Conservation (phyloP, 2,797 vertebrate genomes). For the Bradypodion pumilum region DNA sequence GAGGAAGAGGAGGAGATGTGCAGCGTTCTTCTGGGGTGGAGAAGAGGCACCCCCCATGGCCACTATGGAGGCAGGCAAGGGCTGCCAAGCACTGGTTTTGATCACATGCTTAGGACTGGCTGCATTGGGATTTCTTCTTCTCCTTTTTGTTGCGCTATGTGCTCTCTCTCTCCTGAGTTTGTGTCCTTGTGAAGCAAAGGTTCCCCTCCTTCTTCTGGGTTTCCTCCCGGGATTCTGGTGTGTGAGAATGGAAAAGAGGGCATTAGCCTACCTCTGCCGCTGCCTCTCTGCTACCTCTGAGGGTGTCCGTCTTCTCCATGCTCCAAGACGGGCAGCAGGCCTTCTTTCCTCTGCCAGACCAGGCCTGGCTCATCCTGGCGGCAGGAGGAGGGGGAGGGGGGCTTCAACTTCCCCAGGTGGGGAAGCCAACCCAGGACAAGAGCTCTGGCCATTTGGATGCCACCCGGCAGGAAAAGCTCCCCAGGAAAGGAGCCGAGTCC, state of each 20-base stretch:
- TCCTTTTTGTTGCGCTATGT: constrained; percentile 88
- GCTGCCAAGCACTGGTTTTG: constrained; percentile 81
- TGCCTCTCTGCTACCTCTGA: too few species aligned
- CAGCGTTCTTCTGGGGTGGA: constrained; percentile 80
- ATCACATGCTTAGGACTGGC: constrained; percentile 79
- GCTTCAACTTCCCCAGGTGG: too few species aligned
- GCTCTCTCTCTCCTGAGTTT: constrained; percentile 87
- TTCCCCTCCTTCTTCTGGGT: constrained; percentile 84
- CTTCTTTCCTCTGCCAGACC: too few species aligned
- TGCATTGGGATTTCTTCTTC: constrained; percentile 86
- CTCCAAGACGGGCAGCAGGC: too few species aligned
- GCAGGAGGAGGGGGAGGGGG: too few species aligned
- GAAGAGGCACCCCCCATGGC: constrained; percentile 74
- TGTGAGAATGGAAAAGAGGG: constrained; percentile 60
- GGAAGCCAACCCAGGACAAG: too few species aligned
- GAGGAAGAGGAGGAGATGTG: constrained; percentile 69
- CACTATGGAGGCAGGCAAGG: constrained; percentile 79
- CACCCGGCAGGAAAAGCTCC: too few species aligned
- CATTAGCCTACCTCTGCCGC: too few species aligned
- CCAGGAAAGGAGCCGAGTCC: too few species aligned
- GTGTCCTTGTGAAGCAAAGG: constrained; percentile 89
- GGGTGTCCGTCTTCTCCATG: too few species aligned
- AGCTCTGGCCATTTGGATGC: too few species aligned
- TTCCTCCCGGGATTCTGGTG: constrained; percentile 84
- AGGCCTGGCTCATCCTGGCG: too few species aligned